phyloP scores from a whole-genome alignment of 2,113 vertebrate species.

The Syngnathus floridae region DNA sequence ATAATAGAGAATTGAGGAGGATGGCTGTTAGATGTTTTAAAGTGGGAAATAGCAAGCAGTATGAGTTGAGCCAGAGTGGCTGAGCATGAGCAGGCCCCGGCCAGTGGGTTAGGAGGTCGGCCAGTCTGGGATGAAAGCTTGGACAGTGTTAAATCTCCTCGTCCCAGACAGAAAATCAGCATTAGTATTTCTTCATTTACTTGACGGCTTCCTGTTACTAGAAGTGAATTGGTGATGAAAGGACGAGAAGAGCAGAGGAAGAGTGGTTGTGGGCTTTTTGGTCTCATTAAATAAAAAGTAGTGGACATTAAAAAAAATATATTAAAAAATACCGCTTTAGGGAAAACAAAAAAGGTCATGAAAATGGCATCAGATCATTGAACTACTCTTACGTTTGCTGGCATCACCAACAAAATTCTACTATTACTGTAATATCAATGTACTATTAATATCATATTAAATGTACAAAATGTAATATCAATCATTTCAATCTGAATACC shows the following conservation, averaged over 20 bases:
- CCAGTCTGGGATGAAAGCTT: constrained; percentile 33
- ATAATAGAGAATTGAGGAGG: constrained; percentile 8
- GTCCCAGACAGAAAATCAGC: constrained; percentile 19
- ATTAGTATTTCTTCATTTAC: constrained; percentile 22
- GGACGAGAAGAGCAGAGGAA: not conserved
- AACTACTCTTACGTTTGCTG: not conserved
- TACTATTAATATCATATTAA: not conserved
- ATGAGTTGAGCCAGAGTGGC: not conserved
- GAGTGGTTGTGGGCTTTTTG: not conserved
- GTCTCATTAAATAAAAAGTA: not conserved
- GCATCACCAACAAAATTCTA: not conserved
- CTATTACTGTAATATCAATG: not conserved
- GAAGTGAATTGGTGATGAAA: not conserved
- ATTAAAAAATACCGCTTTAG: not conserved
- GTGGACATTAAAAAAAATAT: not conserved
- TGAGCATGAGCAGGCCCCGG: constrained; percentile 27
- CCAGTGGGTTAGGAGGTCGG: constrained; percentile 59
- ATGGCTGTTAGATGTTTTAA: constrained; percentile 17
- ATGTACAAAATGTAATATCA: not conserved
- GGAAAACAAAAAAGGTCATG: not conserved
- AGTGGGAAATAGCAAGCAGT: not conserved
- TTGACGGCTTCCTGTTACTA: constrained; percentile 17
- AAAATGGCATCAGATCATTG: not conserved
- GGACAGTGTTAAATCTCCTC: constrained; percentile 32
- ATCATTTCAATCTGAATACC: not conserved